Conservation (phyloP, 1,140 invertebrate genomes). For the Papilio aristodemus region DNA sequence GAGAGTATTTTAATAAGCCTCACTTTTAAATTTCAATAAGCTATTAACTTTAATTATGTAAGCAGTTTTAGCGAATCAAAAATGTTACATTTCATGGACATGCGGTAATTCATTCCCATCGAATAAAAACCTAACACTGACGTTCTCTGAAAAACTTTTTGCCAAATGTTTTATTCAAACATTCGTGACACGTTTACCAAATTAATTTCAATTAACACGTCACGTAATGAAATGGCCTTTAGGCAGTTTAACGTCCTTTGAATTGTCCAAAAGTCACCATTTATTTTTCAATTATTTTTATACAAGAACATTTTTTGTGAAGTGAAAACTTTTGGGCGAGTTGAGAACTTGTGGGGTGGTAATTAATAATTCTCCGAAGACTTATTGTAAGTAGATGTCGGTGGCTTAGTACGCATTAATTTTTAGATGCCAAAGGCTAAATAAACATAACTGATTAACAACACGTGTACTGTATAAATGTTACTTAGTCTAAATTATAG, state of each 20-base stretch:
- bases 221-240: not conserved
- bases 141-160: not conserved
- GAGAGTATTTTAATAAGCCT: too few species aligned
- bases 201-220: not conserved
- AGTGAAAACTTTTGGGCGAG: too few species aligned
- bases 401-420: not conserved
- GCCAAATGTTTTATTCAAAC: not conserved
- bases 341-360: too few species aligned
- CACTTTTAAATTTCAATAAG: too few species aligned
- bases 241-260: not conserved
- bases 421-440: not conserved
- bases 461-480: not conserved
- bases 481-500: not conserved
- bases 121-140: not conserved
- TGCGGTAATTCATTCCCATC: not conserved
- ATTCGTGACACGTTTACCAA: not conserved
- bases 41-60: too few species aligned
- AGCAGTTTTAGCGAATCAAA: not conserved
- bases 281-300: not conserved
- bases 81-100: not conserved
- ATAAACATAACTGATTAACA: not conserved
- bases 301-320: not conserved
- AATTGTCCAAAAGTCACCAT: not conserved
- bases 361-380: too few species aligned
- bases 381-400: not conserved